These are phyloP conservation scores for Tursiops truncatus DNA, from an alignment of 2,113 vertebrate genomes.

Conservation along the genomic window DNA sequence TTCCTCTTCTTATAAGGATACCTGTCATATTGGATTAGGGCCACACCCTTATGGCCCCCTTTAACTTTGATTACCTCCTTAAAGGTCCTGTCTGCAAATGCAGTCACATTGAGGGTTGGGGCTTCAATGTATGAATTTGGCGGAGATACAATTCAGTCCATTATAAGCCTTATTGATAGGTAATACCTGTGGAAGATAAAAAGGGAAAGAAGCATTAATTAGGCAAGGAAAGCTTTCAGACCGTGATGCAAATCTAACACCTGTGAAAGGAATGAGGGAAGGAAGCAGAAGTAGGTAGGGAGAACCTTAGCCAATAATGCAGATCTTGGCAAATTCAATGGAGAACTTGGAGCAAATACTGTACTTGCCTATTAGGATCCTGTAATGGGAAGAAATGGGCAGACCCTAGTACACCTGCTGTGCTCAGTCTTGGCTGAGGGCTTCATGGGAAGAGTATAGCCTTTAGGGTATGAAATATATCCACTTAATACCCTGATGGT, in stretches of 20 bases:
- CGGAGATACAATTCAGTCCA: not conserved
- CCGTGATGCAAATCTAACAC: not conserved
- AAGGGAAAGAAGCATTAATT: not conserved
- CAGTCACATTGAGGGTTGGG: not conserved
- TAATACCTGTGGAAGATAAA: not conserved
- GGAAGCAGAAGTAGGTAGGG: not conserved
- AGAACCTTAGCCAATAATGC: not conserved
- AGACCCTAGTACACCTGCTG: not conserved
- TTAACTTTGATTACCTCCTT: not conserved
- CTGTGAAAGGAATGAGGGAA: not conserved
- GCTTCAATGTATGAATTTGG: not conserved
- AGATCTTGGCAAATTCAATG: not conserved
- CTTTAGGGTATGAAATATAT: not conserved
- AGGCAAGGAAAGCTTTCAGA: not conserved
- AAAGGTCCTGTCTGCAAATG: not conserved
- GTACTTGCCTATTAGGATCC: not conserved
- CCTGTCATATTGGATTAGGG: not conserved
- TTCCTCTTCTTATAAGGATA: not conserved
- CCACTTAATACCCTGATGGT: not conserved
- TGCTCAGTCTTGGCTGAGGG: not conserved
- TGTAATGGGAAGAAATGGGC: not conserved
- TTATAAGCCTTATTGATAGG: not conserved
- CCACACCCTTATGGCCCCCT: not conserved
- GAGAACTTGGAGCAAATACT: not conserved
- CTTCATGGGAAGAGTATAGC: not conserved